These are phyloP conservation scores for Leucania comma DNA, from an alignment of 2,888 invertebrate species.

Conservation along the genomic window DNA sequence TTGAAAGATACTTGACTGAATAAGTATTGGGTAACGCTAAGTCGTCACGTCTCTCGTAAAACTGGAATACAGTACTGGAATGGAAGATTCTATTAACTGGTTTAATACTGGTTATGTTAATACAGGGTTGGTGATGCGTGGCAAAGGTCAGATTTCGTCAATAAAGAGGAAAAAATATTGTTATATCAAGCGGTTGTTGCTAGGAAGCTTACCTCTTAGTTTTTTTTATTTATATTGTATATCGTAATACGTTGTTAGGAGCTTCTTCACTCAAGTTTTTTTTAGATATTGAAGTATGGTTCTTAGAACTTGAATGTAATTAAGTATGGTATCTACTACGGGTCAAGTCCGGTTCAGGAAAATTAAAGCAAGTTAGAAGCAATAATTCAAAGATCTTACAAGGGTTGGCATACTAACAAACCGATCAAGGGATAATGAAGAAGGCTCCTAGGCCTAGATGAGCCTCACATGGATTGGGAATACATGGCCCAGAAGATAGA, in stretches of 20 bases:
- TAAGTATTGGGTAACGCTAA: conserved; percentile 42
- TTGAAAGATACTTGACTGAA: conserved; percentile 47
- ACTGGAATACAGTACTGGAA: conserved; percentile 53
- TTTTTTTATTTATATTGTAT: conserved; percentile 15
- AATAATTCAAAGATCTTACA: not conserved
- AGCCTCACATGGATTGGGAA: not conserved
- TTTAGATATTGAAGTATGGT: not conserved
- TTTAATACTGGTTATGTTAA: conserved; percentile 73
- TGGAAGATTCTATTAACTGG: conserved; percentile 68
- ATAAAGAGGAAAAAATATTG: conserved; percentile 41
- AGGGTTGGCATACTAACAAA: not conserved
- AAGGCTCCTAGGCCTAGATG: not conserved
- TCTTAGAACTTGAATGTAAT: not conserved
- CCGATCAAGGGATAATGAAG: not conserved
- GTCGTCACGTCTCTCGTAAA: conserved; percentile 30
- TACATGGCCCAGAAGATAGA: not conserved
- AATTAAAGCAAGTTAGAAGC: not conserved
- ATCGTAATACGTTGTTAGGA: not conserved
- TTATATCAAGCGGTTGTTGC: conserved; percentile 20
- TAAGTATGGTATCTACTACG: not conserved
- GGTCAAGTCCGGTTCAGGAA: not conserved
- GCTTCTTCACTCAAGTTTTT: not conserved
- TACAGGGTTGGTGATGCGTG: conserved; percentile 56
- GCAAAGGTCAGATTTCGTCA: conserved; percentile 66
- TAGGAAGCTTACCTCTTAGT: conserved; percentile 6